Evolutionary conservation across 2,797 vertebrate species (phyloP).

Genomic region (Setipinna tenuifilis): DNA sequence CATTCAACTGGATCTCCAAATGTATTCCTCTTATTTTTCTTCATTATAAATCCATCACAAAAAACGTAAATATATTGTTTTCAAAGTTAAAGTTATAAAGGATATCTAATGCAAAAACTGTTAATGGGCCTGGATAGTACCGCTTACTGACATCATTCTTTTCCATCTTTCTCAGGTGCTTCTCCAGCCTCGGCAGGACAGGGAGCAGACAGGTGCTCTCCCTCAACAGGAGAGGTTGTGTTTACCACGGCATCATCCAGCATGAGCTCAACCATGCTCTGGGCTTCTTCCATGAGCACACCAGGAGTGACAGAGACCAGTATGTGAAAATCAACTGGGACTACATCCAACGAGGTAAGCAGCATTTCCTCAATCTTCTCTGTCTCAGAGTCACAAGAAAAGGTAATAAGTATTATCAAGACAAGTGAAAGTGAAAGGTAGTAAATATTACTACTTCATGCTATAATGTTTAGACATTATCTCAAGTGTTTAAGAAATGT

Average conservation of each 20-base stretch:
- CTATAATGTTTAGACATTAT: too few species aligned
- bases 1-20: too few species aligned
- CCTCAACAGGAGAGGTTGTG: conserved; percentile 68
- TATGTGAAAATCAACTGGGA: conserved; percentile 45
- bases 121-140: not conserved
- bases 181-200: conserved; percentile 67
- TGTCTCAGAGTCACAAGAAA: conserved; percentile 70
- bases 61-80: too few species aligned
- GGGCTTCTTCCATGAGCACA: conserved; percentile 73
- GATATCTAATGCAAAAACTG: too few species aligned
- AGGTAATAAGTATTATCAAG: too few species aligned
- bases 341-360: conserved; percentile 74
- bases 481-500: not conserved
- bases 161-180: conserved; percentile 56
- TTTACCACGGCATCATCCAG: conserved; percentile 66
- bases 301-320: conserved; percentile 14
- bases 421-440: not conserved
- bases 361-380: conserved; percentile 68
- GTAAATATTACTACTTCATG: not conserved
- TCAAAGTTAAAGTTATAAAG: too few species aligned
- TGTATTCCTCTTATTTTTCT: too few species aligned
- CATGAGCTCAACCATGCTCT: conserved; percentile 72
- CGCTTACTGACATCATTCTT: not conserved
- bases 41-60: too few species aligned
- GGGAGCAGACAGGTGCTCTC: conserved; percentile 73